phyloP scores from a whole-genome alignment of 1,140 invertebrate genomes.

The Leptopilina clavipes region DNA sequence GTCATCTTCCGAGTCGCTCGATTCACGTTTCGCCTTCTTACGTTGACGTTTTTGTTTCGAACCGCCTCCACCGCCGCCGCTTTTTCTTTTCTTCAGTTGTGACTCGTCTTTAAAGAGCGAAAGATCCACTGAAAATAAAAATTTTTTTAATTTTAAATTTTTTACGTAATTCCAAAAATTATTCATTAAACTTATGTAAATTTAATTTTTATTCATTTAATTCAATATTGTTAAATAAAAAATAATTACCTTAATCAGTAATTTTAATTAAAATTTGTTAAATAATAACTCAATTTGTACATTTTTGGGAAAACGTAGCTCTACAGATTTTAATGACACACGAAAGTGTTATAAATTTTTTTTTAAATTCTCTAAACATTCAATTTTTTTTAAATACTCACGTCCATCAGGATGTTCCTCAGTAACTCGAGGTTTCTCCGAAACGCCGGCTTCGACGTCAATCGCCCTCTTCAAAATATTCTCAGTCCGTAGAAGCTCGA shows the following conservation, averaged over 20 bases:
- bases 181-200: no score
- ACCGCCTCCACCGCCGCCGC: constrained; percentile 43
- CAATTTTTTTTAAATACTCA: constrained; percentile 74
- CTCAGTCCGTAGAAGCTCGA: constrained; percentile 85
- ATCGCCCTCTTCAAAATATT: constrained; percentile 90
- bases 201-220: no score
- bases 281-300: no score
- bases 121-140: constrained; percentile 81
- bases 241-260: no score
- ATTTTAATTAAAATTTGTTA: no score
- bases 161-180: no score
- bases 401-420: constrained; percentile 91
- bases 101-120: constrained; percentile 87
- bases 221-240: no score
- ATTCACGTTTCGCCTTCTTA: constrained; percentile 60
- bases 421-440: constrained; percentile 80
- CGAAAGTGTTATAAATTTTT: no score
- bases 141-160: no score
- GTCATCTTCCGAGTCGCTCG: constrained; percentile 56
- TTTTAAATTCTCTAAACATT: not conserved
- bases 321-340: not conserved
- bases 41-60: constrained; percentile 65
- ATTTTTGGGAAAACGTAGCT: no score
- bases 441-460: constrained; percentile 85
- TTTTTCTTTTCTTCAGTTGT: constrained; percentile 82